Percentiles rank a stretch among this genome's conserved stretches.
phyloP scores from a whole-genome alignment of 2,113 vertebrate genomes.

The Edolisoma coerulescens region DNA sequence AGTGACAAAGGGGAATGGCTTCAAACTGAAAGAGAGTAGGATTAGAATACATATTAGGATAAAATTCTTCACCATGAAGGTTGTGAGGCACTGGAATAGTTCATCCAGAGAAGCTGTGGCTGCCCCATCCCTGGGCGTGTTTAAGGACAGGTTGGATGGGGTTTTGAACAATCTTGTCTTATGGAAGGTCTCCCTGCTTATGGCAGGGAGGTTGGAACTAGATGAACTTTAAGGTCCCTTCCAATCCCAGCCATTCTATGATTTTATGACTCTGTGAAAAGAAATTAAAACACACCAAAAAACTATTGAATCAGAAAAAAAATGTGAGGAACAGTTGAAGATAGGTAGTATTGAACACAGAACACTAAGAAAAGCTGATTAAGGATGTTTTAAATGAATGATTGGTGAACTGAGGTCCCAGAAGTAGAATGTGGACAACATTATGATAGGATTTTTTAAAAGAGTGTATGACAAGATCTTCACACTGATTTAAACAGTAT shows the following conservation, averaged over 20 bases:
- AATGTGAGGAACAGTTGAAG: neutral
- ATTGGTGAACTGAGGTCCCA: neutral
- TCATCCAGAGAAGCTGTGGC: neutral
- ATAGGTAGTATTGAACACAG: neutral
- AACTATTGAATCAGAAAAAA: neutral
- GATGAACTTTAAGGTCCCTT: neutral
- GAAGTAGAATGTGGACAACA: neutral
- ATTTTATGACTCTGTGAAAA: neutral
- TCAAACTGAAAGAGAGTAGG: neutral
- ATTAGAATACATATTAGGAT: neutral
- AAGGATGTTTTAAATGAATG: neutral
- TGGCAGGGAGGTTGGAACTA: neutral
- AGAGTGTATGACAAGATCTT: neutral
- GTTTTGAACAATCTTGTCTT: neutral
- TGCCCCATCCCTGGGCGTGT: neutral
- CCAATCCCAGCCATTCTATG: neutral
- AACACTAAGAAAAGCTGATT: neutral
- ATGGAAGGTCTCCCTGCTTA: neutral
- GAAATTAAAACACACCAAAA: neutral
- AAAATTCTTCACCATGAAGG: neutral
- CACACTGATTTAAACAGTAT: neutral
- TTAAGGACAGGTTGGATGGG: accelerated
- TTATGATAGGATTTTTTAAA: neutral
- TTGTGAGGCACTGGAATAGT: neutral
- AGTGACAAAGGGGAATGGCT: neutral